Evolutionary conservation across 2,888 invertebrate genomes (phyloP).

Genomic region (Agrochola litura): DNA sequence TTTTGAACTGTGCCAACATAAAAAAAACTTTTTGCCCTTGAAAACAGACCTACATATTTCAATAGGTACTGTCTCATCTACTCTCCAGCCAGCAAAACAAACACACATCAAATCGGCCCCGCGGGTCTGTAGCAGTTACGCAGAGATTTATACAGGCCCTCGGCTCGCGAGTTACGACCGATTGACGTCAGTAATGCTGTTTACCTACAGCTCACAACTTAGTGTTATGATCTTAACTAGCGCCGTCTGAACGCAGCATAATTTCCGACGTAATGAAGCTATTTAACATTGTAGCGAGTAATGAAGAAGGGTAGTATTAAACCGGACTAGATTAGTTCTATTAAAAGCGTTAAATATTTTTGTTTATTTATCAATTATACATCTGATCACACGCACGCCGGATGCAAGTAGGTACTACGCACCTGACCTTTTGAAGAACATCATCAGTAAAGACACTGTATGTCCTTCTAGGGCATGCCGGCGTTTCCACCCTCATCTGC

Average conservation of each 20-base stretch:
- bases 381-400: too few relatives aligned
- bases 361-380: too few relatives aligned
- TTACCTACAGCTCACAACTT: conserved; percentile 50
- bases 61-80: conserved; percentile 16
- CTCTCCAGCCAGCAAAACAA: conserved; percentile 45
- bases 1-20: not conserved
- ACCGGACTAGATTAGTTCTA: conserved; percentile 2
- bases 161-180: conserved; percentile 62
- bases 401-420: too few relatives aligned
- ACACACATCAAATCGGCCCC: conserved; percentile 60
- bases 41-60: not conserved
- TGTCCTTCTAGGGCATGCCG: too few relatives aligned
- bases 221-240: conserved; percentile 40
- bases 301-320: conserved; percentile 14
- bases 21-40: not conserved
- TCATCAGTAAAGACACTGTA: too few relatives aligned
- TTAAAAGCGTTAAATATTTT: not conserved
- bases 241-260: conserved; percentile 30
- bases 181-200: conserved; percentile 65
- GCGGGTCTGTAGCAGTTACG: conserved; percentile 63
- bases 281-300: conserved; percentile 38
- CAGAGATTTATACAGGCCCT: conserved; percentile 72
- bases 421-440: too few relatives aligned
- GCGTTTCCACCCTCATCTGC: not conserved
- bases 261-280: conserved; percentile 41